A percentile compares a stretch with the other conserved stretches of the same genome.
Conservation (phyloP, 2,888 invertebrate genomes). For the Anarsia innoxiella region DNA sequence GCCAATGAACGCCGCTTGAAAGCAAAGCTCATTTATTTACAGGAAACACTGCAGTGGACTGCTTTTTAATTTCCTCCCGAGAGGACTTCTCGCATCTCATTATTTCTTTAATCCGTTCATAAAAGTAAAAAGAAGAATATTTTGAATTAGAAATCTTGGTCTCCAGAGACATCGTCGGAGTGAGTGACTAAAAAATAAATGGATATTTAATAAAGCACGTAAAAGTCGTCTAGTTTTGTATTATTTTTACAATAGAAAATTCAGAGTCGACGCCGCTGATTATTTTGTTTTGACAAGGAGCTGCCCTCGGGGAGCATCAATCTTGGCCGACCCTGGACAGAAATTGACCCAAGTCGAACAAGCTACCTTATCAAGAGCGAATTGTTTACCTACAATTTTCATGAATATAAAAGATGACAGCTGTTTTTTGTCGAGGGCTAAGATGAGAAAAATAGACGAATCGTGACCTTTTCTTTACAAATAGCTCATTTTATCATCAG, state of each 20-base stretch:
- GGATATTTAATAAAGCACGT: too few relatives aligned
- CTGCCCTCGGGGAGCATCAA: slow-evolving; percentile 4
- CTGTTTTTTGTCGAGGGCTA: neutral
- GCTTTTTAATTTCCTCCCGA: slow-evolving; percentile 47
- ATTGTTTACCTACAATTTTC: neutral
- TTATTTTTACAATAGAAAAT: neutral
- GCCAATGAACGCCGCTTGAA: slow-evolving; percentile 65
- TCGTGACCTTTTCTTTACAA: neutral
- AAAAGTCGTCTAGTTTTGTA: too few relatives aligned
- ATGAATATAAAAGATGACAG: neutral
- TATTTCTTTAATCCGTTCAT: too few relatives aligned
- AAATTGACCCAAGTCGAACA: slow-evolving; percentile 2
- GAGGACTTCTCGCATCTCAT: slow-evolving; percentile 39
- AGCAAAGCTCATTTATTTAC: slow-evolving; percentile 58
- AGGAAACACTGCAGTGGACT: slow-evolving; percentile 49
- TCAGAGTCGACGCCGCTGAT: neutral
- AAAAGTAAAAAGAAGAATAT: too few relatives aligned
- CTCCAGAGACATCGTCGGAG: too few relatives aligned
- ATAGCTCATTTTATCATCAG: neutral
- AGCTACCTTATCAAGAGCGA: slow-evolving; percentile 1
- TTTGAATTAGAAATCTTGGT: too few relatives aligned
- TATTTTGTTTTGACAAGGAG: slow-evolving; percentile 3
- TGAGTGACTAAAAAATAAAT: too few relatives aligned
- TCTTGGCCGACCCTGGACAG: neutral
- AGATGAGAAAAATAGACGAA: neutral